Evolutionary conservation across 2,113 vertebrate genomes (phyloP).

Genomic region (Cathartes aura): DNA sequence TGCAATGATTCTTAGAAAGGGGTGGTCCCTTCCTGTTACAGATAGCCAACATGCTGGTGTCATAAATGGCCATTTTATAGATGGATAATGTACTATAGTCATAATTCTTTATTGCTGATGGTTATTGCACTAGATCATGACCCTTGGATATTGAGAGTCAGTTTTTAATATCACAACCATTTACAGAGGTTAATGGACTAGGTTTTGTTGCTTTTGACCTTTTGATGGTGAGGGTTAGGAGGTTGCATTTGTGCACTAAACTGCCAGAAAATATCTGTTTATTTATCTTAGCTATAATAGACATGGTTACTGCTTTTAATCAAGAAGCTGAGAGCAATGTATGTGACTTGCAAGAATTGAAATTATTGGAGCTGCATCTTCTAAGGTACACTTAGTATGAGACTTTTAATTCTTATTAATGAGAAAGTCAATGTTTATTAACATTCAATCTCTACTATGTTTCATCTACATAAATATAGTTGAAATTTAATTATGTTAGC

Average conservation of each 20-base stretch:
- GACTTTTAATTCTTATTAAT: conserved; percentile 44
- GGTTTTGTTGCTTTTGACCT: conserved; percentile 82
- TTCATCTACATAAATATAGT: conserved; percentile 33
- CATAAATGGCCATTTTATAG: conserved; percentile 82
- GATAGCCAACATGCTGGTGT: conserved; percentile 63
- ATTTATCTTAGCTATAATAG: conserved; percentile 66
- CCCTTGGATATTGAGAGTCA: conserved; percentile 82
- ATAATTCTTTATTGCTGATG: conserved; percentile 84
- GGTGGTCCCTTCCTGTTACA: conserved; percentile 58
- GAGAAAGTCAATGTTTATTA: conserved; percentile 10
- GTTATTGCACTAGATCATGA: conserved; percentile 83
- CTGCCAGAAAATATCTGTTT: conserved; percentile 76
- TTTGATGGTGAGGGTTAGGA: conserved; percentile 73
- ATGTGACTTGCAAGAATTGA: neutral
- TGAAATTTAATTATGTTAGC: conserved; percentile 33
- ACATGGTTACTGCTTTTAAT: conserved; percentile 29
- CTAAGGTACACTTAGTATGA: neutral
- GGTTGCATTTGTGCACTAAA: conserved; percentile 75
- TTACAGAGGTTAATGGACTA: conserved; percentile 86
- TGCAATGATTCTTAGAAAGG: conserved; percentile 65
- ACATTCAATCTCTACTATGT: conserved; percentile 17
- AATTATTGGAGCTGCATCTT: neutral
- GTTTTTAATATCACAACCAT: conserved; percentile 85
- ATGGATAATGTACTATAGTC: conserved; percentile 81
- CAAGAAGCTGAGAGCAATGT: conserved; percentile 4